Evolutionary conservation across 2,113 vertebrate species (phyloP).

Genomic region (Lepus europaeus): DNA sequence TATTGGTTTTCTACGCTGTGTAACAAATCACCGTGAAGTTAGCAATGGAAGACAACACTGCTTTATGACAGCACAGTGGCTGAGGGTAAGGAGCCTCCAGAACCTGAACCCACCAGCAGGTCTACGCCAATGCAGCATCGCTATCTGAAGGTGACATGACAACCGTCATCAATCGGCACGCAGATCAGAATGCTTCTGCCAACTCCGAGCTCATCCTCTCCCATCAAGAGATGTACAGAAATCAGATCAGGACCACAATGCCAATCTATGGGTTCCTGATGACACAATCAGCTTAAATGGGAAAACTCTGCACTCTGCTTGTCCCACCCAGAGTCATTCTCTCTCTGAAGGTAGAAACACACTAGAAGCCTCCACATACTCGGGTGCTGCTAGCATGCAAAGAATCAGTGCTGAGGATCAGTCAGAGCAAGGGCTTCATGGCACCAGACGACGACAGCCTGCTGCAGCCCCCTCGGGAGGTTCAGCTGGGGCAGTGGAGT

Average conservation of each 20-base stretch:
- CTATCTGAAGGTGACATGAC: background rate
- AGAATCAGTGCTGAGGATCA: background rate
- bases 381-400: background rate
- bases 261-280: background rate
- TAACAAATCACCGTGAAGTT: background rate
- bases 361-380: background rate
- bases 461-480: background rate
- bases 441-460: background rate
- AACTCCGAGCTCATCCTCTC: background rate
- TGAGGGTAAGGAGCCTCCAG: background rate
- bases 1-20: background rate
- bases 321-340: background rate
- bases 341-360: background rate
- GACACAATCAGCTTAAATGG: background rate
- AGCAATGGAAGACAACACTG: background rate
- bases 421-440: fast-evolving
- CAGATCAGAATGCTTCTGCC: background rate
- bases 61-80: background rate
- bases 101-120: background rate
- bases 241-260: background rate
- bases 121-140: background rate
- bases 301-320: background rate
- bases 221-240: background rate
- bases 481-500: background rate
- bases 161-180: background rate